Evolutionary conservation across 2,113 vertebrate genomes (phyloP).

Genomic region (Struthio camelus): DNA sequence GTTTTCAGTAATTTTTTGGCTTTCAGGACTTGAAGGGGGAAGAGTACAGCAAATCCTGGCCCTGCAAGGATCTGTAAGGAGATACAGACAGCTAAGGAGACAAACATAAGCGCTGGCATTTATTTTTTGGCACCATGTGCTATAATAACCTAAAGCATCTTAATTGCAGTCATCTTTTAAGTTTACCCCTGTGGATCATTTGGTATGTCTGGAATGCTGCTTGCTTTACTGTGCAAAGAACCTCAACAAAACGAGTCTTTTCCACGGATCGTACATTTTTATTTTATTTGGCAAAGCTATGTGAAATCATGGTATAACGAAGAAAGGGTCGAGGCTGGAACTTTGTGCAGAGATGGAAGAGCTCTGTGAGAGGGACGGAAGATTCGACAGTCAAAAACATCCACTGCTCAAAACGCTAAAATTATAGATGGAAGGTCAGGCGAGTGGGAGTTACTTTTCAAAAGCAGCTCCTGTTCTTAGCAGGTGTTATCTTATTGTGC

Average conservation of each 20-base stretch:
- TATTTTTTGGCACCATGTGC: constrained; percentile 33
- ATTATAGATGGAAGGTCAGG: background rate
- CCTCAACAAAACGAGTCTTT: constrained; percentile 36
- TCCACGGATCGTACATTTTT: constrained; percentile 17
- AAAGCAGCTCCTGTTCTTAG: background rate
- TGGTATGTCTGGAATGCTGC: constrained; percentile 57
- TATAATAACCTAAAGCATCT: constrained; percentile 65
- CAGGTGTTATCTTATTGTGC: background rate
- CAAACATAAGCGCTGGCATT: constrained; percentile 20
- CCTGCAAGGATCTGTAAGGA: background rate
- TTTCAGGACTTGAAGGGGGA: background rate
- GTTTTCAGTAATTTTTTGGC: background rate
- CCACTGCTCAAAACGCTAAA: background rate
- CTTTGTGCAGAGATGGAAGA: background rate
- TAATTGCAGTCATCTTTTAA: constrained; percentile 60
- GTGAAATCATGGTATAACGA: constrained; percentile 20
- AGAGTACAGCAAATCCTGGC: background rate
- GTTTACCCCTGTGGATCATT: constrained; percentile 55
- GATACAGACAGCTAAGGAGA: background rate
- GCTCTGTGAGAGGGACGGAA: background rate
- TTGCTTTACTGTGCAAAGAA: constrained; percentile 30
- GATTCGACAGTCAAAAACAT: background rate
- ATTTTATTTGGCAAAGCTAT: constrained; percentile 53
- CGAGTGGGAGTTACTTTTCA: background rate
- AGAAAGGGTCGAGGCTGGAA: background rate